A percentile compares a stretch with the other conserved stretches of the same genome.
Evolutionary conservation across 35 echinoderm and acorn worm species (phyloP).

Genomic region (Chiridota heheva): DNA sequence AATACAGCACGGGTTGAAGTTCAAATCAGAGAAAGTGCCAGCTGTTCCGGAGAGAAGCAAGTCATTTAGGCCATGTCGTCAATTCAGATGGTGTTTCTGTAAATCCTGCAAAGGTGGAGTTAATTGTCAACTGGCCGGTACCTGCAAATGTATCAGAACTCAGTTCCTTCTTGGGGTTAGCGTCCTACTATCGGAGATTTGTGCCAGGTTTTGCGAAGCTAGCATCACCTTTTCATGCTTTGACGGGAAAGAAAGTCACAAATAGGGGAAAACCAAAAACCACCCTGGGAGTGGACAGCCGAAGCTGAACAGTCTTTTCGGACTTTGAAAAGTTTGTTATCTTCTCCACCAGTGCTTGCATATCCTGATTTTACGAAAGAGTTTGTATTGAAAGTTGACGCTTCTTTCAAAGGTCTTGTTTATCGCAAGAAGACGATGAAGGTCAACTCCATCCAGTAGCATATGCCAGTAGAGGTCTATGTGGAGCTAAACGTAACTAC

Average conservation of each 20-base stretch:
- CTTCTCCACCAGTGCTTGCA: not conserved
- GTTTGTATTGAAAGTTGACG: not conserved
- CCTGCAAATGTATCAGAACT: conserved; percentile 13
- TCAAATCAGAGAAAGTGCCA: conserved; percentile 16
- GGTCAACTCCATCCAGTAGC: not conserved
- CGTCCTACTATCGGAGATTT: conserved; percentile 55
- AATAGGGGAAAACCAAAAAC: not conserved
- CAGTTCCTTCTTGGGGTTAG: conserved; percentile 42
- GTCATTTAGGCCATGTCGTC: conserved; percentile 45
- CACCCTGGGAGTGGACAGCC: not conserved
- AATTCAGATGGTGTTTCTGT: conserved; percentile 18
- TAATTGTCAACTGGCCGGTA: conserved; percentile 24
- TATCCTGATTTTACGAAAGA: too few species aligned
- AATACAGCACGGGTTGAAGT: not conserved
- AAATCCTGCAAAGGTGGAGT: conserved; percentile 34
- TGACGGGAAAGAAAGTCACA: not conserved
- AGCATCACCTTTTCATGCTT: not conserved
- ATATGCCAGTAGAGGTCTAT: not conserved
- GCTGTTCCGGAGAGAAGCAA: conserved; percentile 7
- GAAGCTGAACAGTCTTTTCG: not conserved
- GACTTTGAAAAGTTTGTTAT: not conserved
- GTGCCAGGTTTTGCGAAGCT: conserved; percentile 4
- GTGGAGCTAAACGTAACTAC: not conserved
- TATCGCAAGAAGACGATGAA: not conserved
- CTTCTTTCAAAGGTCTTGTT: not conserved